phyloP scores from a whole-genome alignment of 2,888 invertebrate species.

The Spisula subtruncata region DNA sequence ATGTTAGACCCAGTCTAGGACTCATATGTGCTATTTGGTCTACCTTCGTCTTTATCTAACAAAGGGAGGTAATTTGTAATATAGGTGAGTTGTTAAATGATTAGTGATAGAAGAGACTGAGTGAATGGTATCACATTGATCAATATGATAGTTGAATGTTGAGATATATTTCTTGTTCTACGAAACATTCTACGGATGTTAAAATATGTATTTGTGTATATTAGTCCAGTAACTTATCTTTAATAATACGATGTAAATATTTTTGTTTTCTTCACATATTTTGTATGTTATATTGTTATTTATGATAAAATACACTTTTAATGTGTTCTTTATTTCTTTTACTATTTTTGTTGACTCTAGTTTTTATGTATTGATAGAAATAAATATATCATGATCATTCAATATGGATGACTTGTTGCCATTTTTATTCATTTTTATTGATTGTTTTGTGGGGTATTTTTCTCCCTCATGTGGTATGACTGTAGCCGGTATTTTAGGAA shows the following conservation, averaged over 20 bases:
- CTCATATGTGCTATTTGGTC: too few relatives aligned
- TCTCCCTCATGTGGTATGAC: neutral
- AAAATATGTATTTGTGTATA: neutral
- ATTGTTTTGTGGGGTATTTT: neutral
- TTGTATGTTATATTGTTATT: constrained; percentile 56
- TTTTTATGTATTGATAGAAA: constrained; percentile 25
- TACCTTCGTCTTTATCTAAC: too few relatives aligned
- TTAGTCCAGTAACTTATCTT: constrained; percentile 11
- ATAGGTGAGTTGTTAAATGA: neutral
- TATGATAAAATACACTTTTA: constrained; percentile 43
- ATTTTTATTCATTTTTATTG: neutral
- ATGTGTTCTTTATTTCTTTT: constrained; percentile 45
- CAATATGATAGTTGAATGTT: neutral
- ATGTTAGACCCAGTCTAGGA: too few relatives aligned
- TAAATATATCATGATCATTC: neutral
- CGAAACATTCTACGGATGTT: neutral
- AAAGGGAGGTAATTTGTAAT: neutral
- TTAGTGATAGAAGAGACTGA: neutral
- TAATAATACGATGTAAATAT: constrained; percentile 16
- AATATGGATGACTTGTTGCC: neutral
- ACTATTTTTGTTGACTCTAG: constrained; percentile 30
- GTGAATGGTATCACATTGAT: neutral
- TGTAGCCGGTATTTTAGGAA: neutral
- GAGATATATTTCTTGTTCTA: neutral
- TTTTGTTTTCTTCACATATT: constrained; percentile 23